phyloP scores from a whole-genome alignment of 2,888 invertebrate genomes.

The Drosophila dives region DNA sequence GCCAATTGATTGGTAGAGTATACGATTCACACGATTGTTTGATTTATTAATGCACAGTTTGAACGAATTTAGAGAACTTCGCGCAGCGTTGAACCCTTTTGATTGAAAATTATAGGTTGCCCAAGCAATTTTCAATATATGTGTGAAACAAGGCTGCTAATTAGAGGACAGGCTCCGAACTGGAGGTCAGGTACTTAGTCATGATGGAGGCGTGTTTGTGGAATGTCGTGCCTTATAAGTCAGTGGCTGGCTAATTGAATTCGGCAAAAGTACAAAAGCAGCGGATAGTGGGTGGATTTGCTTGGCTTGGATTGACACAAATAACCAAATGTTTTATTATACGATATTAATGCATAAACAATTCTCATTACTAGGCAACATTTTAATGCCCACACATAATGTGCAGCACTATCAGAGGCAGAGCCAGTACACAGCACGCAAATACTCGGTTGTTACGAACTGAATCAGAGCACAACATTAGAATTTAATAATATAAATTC shows the following conservation, averaged over 20 bases:
- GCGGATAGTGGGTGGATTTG: conserved; percentile 43
- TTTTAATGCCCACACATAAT: conserved; percentile 83
- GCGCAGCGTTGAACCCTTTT: conserved; percentile 54
- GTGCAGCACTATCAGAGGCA: conserved; percentile 85
- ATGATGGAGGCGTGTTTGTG: conserved; percentile 51
- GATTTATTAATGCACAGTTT: conserved; percentile 72
- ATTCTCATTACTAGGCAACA: conserved; percentile 81
- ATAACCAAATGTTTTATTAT: conserved; percentile 30
- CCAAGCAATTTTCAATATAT: conserved; percentile 65
- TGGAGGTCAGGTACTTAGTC: conserved; percentile 31
- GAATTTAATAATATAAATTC: conserved; percentile 44
- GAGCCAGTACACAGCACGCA: conserved; percentile 84
- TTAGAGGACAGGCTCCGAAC: conserved; percentile 47
- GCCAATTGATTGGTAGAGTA: conserved; percentile 47
- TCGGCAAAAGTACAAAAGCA: conserved; percentile 59
- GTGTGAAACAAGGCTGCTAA: conserved; percentile 76
- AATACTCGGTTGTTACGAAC: conserved; percentile 84
- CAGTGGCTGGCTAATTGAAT: conserved; percentile 65
- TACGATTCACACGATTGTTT: conserved; percentile 76
- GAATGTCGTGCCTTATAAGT: conserved; percentile 62
- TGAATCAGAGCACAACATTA: conserved; percentile 58
- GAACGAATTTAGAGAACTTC: conserved; percentile 24
- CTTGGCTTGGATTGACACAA: conserved; percentile 27
- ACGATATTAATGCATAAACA: conserved; percentile 64
- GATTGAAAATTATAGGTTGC: conserved; percentile 75